Evolutionary conservation across 2,113 vertebrate species (phyloP), one percentile per base, ranked within the genome.

Genomic region (Barbus barbus): DNA sequence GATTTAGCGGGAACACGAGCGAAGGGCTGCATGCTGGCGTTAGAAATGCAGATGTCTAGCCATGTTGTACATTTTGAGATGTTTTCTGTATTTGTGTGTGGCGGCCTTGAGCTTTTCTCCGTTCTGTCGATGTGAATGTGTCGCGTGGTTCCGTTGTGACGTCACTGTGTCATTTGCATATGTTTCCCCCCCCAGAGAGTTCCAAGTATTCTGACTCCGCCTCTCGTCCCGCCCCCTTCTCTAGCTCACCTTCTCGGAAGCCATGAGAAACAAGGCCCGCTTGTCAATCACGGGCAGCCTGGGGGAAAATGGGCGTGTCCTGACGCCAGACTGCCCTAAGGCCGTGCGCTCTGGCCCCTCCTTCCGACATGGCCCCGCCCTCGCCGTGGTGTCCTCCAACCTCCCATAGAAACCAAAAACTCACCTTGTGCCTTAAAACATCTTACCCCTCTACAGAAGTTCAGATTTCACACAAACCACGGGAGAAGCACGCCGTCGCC

Each of bases 381-480:
- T 98, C 95, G 97, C 97, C 93, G 96, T 98, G 94, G 96, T 99
- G 95, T 97, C 97, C 94, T 97, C 97, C 83, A 96, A 98, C 95
- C 96, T 98, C 95, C 97, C 97, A 96, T 98, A 95, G 97, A 97
- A 98, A 98, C 97, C 97, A 98, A 99, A 99, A 98, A 95, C 93
- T 96, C 96, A 94, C 96, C 83, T 95, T 94, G 98, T 99, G 98
- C 98, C 98, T 99, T 99, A 99, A 96, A 91, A 83, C 84, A 83
- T 76, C 86, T 81, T 67, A 48, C 11, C 63, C 65, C 82, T 38
- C 33, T 61, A 76, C 76, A 18, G 61, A 41, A 65, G 24, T 81
- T 69, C 38, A 67, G 78, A 67, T 48, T 48, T 67, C 36, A 80
- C 36, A n/a, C 36, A 73, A 53, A 79, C 20, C 31, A 78, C 22